Percentiles rank a stretch among this genome's conserved stretches.
Evolutionary conservation across 2,113 vertebrate genomes (phyloP).

Genomic region (Dipodomys ordii): DNA sequence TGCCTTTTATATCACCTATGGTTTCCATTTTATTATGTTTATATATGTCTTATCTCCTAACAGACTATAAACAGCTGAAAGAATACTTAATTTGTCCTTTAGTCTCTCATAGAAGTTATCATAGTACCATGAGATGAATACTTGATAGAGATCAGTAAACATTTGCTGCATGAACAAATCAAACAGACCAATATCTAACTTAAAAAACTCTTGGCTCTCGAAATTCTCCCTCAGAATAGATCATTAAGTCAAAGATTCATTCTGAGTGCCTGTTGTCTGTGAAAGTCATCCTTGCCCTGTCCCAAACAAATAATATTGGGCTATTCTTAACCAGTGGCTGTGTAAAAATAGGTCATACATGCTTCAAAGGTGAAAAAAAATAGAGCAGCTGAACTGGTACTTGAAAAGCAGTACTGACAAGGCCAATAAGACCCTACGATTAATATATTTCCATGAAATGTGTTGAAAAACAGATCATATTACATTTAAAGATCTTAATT

Average conservation of each 20-base stretch:
- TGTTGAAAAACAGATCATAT: neutral
- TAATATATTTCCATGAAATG: neutral
- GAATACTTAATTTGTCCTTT: neutral
- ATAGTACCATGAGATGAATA: slow-evolving; percentile 30
- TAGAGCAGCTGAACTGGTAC: neutral
- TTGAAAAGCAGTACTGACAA: neutral
- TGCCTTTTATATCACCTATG: neutral
- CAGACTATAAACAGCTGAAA: neutral
- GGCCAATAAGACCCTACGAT: neutral
- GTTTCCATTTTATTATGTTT: neutral
- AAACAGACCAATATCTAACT: slow-evolving; percentile 1
- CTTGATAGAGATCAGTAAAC: slow-evolving; percentile 44
- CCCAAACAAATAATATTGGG: neutral
- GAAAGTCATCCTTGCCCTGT: neutral
- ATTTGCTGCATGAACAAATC: slow-evolving; percentile 4
- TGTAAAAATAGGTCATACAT: neutral
- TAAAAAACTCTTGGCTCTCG: neutral
- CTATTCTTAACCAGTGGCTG: neutral
- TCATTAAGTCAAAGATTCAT: neutral
- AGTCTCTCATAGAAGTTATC: neutral
- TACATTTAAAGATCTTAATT: neutral
- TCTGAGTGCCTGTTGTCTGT: neutral
- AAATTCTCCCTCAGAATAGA: neutral
- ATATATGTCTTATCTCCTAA: neutral
- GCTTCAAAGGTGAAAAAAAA: neutral